A percentile compares a stretch with the other conserved stretches of the same genome.
phyloP scores from a whole-genome alignment of 2,797 vertebrate species.

The Melanotaenia maccullochi region DNA sequence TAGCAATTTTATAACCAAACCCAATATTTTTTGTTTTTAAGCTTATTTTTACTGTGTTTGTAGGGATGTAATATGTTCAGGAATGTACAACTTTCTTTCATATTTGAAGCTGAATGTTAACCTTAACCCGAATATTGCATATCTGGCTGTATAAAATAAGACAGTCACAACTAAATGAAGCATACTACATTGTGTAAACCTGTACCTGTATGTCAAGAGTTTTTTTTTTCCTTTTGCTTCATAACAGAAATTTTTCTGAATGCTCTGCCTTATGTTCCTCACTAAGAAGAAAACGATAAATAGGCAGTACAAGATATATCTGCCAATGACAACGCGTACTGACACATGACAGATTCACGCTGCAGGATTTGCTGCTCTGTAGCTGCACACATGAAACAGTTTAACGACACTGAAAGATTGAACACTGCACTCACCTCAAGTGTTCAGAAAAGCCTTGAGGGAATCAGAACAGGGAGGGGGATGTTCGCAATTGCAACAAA shows the following conservation, averaged over 20 bases:
- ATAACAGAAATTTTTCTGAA: slow-evolving; percentile 46
- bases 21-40: slow-evolving; percentile 24
- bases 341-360: slow-evolving; percentile 67
- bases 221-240: slow-evolving; percentile 8
- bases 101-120: slow-evolving; percentile 15
- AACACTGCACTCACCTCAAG: slow-evolving; percentile 47
- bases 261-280: slow-evolving; percentile 31
- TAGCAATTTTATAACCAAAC: slow-evolving; percentile 54
- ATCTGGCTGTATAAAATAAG: slow-evolving; percentile 28
- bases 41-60: slow-evolving; percentile 10
- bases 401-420: slow-evolving; percentile 69
- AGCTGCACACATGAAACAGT: slow-evolving; percentile 53
- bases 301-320: slow-evolving; percentile 41
- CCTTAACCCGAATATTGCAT: slow-evolving; percentile 34
- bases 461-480: slow-evolving; percentile 36
- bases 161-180: slow-evolving; percentile 19
- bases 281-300: slow-evolving; percentile 33
- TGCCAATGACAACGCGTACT: slow-evolving; percentile 54
- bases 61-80: slow-evolving; percentile 9
- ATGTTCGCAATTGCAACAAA: slow-evolving; percentile 20
- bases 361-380: slow-evolving; percentile 64
- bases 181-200: slow-evolving; percentile 31
- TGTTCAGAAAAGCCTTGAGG: slow-evolving; percentile 46
- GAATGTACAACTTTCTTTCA: slow-evolving; percentile 41
- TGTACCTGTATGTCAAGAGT: slow-evolving; percentile 17